Evolutionary conservation across 2,888 invertebrate genomes (phyloP), one percentile per base, ranked within the genome.

Genomic region (Hemaris fuciformis): DNA sequence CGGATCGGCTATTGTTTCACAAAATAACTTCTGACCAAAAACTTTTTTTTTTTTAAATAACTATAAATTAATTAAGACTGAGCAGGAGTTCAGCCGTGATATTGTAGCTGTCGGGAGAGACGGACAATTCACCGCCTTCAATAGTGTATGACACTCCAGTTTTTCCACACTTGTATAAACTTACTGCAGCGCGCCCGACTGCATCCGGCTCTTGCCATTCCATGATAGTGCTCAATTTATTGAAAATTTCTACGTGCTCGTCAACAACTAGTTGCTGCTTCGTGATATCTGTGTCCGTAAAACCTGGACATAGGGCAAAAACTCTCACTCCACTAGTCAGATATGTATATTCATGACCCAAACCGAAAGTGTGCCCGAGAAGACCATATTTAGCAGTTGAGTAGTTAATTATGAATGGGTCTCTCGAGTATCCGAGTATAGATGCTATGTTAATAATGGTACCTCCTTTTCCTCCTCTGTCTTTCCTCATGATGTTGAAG

Each of bases 381-480:
- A 93, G 88, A 18, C 90, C 93, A 63, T 87, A 87, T 48, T 76
- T 75, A 0, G 76, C 72, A 1, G 77, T 62, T 58, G 68, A 69
- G 38, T 77, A 77, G 56, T 13, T 63, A 1, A 6, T 22, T 3
- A 22, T 0, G 38, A 57, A 57, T 38, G 57, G 57, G 8, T 38
- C 23, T 20, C 38, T 38, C 2, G 6, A 6, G 22, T 57, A 38
- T 0, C 94, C 94, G 62, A 93, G 88, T 13, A 94, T 89, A 0
- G 95, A 94, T 1, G 94, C 87, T 41, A 94, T 82, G 74, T 95
- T 95, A 18, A 95, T 85, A 56, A 95, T 91, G 1, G 92, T 89
- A 3, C 95, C 95, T 3, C 95, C 95, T 45, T 80, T 75, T 0
- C 93, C 93, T 1, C 91, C 88, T 25, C 86, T 88, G 66, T 93